phyloP scores from a whole-genome alignment of 2,113 vertebrate genomes.

The Pogona vitticeps region DNA sequence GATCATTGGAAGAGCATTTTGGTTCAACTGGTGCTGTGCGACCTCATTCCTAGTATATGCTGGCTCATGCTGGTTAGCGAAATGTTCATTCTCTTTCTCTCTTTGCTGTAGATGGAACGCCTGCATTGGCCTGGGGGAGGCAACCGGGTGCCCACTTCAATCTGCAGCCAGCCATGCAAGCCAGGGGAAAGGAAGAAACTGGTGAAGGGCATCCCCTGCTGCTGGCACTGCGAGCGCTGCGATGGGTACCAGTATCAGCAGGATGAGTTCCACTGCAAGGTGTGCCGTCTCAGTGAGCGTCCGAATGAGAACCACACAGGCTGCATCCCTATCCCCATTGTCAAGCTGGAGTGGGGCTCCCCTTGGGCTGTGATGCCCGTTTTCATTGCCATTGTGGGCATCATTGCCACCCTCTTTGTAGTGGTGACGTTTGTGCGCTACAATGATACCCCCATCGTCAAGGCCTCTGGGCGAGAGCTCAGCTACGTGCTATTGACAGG shows the following conservation, averaged over 20 bases:
- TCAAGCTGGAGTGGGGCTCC: slow-evolving; percentile 94
- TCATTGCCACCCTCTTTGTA: slow-evolving; percentile 90
- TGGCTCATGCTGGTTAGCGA: background rate
- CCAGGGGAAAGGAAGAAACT: slow-evolving; percentile 91
- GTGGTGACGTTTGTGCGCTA: slow-evolving; percentile 92
- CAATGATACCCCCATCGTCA: slow-evolving; percentile 95
- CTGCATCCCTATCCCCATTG: slow-evolving; percentile 90
- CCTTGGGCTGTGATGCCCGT: slow-evolving; percentile 94
- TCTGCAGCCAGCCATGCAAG: slow-evolving; percentile 93
- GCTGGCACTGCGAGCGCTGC: slow-evolving; percentile 96
- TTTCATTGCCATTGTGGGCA: slow-evolving; percentile 89
- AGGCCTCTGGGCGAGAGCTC: slow-evolving; percentile 93
- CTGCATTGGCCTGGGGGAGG: slow-evolving; percentile 89
- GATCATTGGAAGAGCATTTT: background rate
- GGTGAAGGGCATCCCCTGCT: slow-evolving; percentile 94
- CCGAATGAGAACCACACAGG: slow-evolving; percentile 93
- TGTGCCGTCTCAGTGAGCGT: slow-evolving; percentile 90
- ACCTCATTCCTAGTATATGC: background rate
- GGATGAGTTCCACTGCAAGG: slow-evolving; percentile 92
- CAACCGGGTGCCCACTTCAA: slow-evolving; percentile 85
- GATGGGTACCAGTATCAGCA: slow-evolving; percentile 95
- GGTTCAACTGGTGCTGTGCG: background rate
- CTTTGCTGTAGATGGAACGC: slow-evolving; percentile 78
- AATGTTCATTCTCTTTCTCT: slow-evolving; percentile 15
- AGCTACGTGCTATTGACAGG: slow-evolving; percentile 94